These are phyloP conservation scores for Sceliomorpha sp. DNA, from an alignment of 2,888 invertebrate genomes.

Conservation along the genomic window DNA sequence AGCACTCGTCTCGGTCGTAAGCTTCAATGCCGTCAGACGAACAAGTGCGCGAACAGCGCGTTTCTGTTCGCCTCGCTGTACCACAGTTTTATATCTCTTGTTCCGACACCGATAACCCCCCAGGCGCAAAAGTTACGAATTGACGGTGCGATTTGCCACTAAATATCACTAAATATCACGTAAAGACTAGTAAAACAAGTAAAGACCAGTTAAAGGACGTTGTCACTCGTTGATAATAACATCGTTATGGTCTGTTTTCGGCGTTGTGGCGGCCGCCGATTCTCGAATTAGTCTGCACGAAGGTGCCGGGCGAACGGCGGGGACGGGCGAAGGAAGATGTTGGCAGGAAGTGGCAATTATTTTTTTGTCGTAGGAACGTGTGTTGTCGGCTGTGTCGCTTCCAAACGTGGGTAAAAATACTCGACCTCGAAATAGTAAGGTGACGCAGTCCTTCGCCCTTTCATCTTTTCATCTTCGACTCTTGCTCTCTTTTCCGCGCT, in stretches of 20 bases:
- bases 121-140: too few species aligned
- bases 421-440: conserved; percentile 65
- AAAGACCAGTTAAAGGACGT: too few species aligned
- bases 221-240: too few species aligned
- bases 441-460: conserved; percentile 34
- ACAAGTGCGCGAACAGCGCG: conserved; percentile 33
- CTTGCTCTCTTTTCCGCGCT: conserved; percentile 23
- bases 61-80: conserved; percentile 27
- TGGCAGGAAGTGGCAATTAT: conserved; percentile 44
- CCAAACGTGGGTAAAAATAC: conserved; percentile 73
- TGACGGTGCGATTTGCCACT: too few species aligned
- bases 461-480: conserved; percentile 41
- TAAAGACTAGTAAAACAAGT: too few species aligned
- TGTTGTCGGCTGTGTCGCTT: neutral
- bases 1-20: conserved; percentile 31
- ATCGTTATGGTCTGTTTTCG: too few species aligned
- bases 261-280: too few species aligned
- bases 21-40: conserved; percentile 36
- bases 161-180: too few species aligned
- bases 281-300: conserved; percentile 1
- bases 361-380: conserved; percentile 42
- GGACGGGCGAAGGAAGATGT: conserved; percentile 11
- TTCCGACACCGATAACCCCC: conserved; percentile 21
- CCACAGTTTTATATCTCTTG: conserved; percentile 15
- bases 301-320: conserved; percentile 4